These are phyloP conservation scores for Lysiphlebus fabarum DNA, from an alignment of 1,140 invertebrate genomes.

Conservation along the genomic window DNA sequence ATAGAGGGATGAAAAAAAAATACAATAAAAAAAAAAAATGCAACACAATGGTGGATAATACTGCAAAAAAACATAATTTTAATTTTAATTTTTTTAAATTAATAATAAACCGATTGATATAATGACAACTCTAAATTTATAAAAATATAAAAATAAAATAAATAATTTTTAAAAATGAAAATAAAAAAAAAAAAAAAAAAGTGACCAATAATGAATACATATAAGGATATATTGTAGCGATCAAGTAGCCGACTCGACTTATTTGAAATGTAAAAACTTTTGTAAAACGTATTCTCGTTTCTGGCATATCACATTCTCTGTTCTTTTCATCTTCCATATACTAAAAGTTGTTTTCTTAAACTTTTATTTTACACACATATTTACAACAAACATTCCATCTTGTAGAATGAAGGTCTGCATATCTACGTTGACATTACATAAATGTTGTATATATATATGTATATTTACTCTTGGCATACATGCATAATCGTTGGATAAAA, in stretches of 20 bases:
- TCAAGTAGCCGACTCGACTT: conserved; percentile 33
- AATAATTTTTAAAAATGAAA: conserved; percentile 32
- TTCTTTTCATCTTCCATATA: conserved; percentile 12
- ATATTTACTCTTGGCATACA: conserved; percentile 40
- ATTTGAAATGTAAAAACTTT: conserved; percentile 52
- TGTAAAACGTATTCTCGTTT: not conserved
- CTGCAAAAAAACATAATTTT: too few relatives aligned
- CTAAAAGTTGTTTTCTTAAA: not conserved
- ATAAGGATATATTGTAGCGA: conserved; percentile 40
- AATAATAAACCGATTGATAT: too few relatives aligned
- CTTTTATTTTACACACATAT: conserved; percentile 5
- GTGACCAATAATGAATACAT: conserved; percentile 42
- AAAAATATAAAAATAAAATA: too few relatives aligned
- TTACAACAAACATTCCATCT: conserved; percentile 2
- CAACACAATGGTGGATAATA: too few relatives aligned
- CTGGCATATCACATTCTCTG: conserved; percentile 30
- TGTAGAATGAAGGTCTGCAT: not conserved
- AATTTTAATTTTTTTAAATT: too few relatives aligned
- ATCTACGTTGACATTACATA: conserved; percentile 30
- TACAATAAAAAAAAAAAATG: too few relatives aligned
- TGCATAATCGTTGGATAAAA: conserved; percentile 42
- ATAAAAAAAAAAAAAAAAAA: conserved; percentile 16
- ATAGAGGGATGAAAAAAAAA: too few relatives aligned
- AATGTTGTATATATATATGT: conserved; percentile 30
- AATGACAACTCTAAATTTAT: too few relatives aligned